A percentile compares a stretch with the other conserved stretches of the same genome.
These are phyloP conservation scores for Tragelaphus scriptus DNA, from an alignment of 2,113 vertebrate genomes.

Conservation along the genomic window DNA sequence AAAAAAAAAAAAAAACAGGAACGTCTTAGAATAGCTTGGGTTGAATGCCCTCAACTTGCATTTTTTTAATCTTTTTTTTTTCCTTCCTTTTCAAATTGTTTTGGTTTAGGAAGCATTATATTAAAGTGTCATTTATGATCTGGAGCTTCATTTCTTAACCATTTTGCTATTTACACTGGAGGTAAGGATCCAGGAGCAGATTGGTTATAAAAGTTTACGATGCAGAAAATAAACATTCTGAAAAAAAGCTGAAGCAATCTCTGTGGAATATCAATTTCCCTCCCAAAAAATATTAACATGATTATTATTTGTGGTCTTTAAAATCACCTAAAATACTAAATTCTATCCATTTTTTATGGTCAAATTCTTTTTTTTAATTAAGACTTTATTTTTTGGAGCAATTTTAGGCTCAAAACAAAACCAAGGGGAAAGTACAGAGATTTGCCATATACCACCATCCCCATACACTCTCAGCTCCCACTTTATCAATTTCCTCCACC, in stretches of 20 bases:
- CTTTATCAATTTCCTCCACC: not conserved
- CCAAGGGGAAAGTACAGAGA: not conserved
- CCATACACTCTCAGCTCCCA: not conserved
- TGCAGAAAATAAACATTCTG: slow-evolving; percentile 7
- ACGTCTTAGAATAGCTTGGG: not conserved
- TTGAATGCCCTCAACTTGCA: not conserved
- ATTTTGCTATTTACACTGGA: not conserved
- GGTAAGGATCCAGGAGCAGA: not conserved
- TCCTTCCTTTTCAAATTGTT: not conserved
- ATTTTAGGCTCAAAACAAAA: not conserved
- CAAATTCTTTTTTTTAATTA: not conserved
- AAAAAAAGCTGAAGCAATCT: not conserved
- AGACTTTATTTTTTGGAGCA: not conserved
- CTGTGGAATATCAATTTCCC: not conserved
- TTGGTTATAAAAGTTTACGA: not conserved
- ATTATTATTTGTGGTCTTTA: not conserved
- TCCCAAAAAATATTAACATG: not conserved
- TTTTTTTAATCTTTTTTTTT: not conserved
- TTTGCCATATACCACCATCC: not conserved
- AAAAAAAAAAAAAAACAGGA: not conserved
- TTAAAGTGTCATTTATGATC: not conserved
- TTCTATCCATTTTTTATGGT: not conserved
- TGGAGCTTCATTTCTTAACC: not conserved
- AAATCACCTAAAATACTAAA: not conserved
- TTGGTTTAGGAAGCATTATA: not conserved